Evolutionary conservation across 2,797 vertebrate species (phyloP).

Genomic region (Enteromius treurensis): DNA sequence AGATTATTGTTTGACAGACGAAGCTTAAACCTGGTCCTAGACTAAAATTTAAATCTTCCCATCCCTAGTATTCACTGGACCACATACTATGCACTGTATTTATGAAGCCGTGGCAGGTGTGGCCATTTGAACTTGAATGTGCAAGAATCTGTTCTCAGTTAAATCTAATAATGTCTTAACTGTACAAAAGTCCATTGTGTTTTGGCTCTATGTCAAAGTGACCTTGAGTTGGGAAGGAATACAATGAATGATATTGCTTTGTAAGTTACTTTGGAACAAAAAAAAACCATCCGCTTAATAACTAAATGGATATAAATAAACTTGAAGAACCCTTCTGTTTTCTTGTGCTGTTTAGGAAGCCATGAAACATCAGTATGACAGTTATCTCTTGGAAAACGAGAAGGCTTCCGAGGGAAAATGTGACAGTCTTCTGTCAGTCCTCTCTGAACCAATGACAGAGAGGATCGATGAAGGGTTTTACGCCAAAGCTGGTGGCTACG

Average conservation of each 20-base stretch:
- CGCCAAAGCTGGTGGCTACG: slow-evolving; percentile 61
- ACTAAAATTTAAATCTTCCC: too few relatives aligned
- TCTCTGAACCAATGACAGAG: slow-evolving; percentile 36
- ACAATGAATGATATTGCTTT: background rate
- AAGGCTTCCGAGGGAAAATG: slow-evolving; percentile 52
- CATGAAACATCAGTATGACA: slow-evolving; percentile 42
- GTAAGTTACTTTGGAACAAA: slow-evolving; percentile 8
- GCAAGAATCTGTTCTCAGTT: too few relatives aligned
- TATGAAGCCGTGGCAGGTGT: too few relatives aligned
- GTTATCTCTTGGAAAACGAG: slow-evolving; percentile 51
- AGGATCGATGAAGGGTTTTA: slow-evolving; percentile 50
- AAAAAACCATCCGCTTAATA: background rate
- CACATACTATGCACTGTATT: too few relatives aligned
- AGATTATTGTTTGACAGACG: too few relatives aligned
- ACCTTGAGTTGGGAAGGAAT: background rate
- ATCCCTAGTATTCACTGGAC: too few relatives aligned
- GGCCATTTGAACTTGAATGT: too few relatives aligned
- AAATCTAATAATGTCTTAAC: too few relatives aligned
- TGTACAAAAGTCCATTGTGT: background rate
- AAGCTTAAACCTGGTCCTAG: too few relatives aligned
- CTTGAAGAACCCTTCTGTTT: background rate
- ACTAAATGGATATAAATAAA: background rate
- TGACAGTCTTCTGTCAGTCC: slow-evolving; percentile 48
- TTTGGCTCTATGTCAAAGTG: background rate
- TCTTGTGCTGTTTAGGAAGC: slow-evolving; percentile 35